Evolutionary conservation across 2,113 vertebrate species (phyloP), one percentile per base, ranked within the genome.

Genomic region (Zeus faber): DNA sequence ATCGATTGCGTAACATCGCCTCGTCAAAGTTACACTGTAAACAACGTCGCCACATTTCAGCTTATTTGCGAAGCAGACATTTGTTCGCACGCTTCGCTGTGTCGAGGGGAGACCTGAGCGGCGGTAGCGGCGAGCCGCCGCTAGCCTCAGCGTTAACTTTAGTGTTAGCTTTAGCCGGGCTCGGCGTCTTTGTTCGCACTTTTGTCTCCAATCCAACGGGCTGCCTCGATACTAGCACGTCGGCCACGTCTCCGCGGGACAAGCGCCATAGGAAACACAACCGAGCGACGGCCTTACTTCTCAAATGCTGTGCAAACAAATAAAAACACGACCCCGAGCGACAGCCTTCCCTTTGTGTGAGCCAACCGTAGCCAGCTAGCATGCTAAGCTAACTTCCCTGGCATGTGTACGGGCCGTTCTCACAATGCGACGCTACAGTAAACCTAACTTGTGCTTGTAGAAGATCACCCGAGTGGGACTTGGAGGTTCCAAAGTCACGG

Each of bases 351-450:
- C 56, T 72, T 84, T 82, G 72, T 76, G 72, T 78, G 27, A 44
- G 54, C 46, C 43, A n/a, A 44, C 4, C 33, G 25, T 63, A 31
- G 80, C 76, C 72, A 77, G 20, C 13, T 11, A 26, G n/a, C 18
- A 37, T 1, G n/a, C 11, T 45, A 35, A n/a, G 58, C 61, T 54
- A 64, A 59, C 48, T 43, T 24, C 13, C 50, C 37, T 59, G 66
- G 78, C 76, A 65, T 79, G 78, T 68, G 70, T 76, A 74, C 62
- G 82, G 79, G 74, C 80, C 67, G 33, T 54, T 21, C n/a, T 43
- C 54, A 65, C 67, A 78, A 76, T 47, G 67, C 68, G 67, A 56
- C 54, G 17, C 23, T 27, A 49, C 23, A 58, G 54, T 14, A 33
- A 18, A 41, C 39, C 16, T 43, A 4, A 18, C 9, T 35, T 13